A percentile compares a stretch with the other conserved stretches of the same genome.
phyloP scores from a whole-genome alignment of 2,113 vertebrate species.

The Chelonoidis abingdonii region DNA sequence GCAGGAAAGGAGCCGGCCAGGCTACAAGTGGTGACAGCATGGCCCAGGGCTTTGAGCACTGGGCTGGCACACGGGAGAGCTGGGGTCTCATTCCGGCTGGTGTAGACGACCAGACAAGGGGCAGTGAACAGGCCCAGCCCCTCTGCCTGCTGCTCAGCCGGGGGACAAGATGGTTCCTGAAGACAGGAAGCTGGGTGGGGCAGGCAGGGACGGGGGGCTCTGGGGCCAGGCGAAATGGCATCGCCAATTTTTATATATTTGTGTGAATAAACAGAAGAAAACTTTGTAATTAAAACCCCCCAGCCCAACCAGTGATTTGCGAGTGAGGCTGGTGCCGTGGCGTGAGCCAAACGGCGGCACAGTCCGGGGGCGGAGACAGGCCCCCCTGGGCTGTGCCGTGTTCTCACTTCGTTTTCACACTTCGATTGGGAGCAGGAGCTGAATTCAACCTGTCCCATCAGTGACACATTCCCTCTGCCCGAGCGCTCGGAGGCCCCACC shows the following conservation, averaged over 20 bases:
- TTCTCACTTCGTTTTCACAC: background rate
- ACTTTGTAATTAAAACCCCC: background rate
- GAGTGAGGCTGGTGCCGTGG: background rate
- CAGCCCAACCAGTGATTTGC: background rate
- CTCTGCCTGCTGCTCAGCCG: background rate
- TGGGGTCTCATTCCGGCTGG: background rate
- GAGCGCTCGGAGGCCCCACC: too few species aligned
- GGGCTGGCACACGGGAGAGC: background rate
- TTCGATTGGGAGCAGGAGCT: background rate
- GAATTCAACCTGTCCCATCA: background rate
- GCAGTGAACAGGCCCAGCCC: background rate
- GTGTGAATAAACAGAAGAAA: background rate
- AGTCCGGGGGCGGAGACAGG: too few species aligned
- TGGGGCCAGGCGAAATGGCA: background rate
- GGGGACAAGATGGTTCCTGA: background rate
- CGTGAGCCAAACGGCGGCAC: accelerated
- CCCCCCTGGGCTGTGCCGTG: background rate
- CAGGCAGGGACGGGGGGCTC: background rate
- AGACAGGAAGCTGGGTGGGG: background rate
- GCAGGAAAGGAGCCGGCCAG: too few species aligned
- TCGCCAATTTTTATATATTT: background rate
- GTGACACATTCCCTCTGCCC: background rate
- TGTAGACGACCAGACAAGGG: background rate
- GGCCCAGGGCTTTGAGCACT: background rate
- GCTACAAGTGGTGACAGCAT: background rate